phyloP scores from a whole-genome alignment of 2,113 vertebrate genomes.

The Cettia cetti region DNA sequence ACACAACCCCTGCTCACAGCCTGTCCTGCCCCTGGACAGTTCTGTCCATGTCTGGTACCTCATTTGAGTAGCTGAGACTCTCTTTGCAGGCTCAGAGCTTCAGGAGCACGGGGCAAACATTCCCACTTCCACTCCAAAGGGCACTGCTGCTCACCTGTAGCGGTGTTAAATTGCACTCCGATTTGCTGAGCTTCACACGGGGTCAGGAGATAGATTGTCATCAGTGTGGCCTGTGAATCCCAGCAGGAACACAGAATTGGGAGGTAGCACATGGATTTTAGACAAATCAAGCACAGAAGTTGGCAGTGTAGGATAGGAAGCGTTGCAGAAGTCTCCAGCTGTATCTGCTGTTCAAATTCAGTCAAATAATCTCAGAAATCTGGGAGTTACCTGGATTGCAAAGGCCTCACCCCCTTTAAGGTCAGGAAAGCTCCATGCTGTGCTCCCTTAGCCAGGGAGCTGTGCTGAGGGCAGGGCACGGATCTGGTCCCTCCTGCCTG shows the following conservation, averaged over 20 bases:
- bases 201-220: background rate
- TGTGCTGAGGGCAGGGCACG: rapidly evolving
- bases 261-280: background rate
- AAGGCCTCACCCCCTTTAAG: background rate
- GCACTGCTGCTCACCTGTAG: background rate
- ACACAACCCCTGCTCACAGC: background rate
- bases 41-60: background rate
- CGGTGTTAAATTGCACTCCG: background rate
- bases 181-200: background rate
- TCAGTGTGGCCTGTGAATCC: background rate
- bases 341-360: background rate
- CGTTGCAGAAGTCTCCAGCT: background rate
- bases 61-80: background rate
- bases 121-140: background rate
- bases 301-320: background rate
- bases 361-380: background rate
- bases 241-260: background rate
- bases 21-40: background rate
- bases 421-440: background rate
- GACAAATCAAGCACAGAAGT: background rate
- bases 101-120: background rate
- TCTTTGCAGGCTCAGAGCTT: background rate
- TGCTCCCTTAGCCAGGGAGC: background rate
- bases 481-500: background rate
- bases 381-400: background rate